Base-by-base conservation (phyloP, 2,113 vertebrate genomes). In the Mohoua ochrocephala region DNA sequence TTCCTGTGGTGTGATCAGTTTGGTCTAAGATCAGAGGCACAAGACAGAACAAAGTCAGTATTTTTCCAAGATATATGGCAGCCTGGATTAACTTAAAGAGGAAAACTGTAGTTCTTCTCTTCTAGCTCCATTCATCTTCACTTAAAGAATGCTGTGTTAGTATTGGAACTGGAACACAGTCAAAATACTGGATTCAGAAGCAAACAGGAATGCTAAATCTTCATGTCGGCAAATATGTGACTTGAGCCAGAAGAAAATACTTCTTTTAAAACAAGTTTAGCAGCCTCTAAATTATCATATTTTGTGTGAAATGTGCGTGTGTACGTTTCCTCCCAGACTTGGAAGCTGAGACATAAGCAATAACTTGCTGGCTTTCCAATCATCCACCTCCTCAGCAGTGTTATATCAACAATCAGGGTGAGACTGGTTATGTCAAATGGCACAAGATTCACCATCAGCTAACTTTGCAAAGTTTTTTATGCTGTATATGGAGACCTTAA, bases 181-280 rank as follows among this genome's bases (percentile, higher is more conserved):
- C 21, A 70, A 84, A 89, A 59, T 47, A 52, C 10, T 37, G 53
- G 47, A 56, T 81, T 60, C 64, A 75, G 71, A 81, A 84, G 68
- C 53, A 93, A 91, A 39, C 3, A 93, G 45, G 26, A 88, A 61
- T 2, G 7, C n/a, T 65, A 35, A 33, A 57, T 74, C 53, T 60
- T 37, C 61, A 11, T 56, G 28, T 65, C 27, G n/a, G 42, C 50
- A 65, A 69, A 65, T 61, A 78, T 4, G 2, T 61, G 42, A 76
- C 15, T 60, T 63, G 11, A 83, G 26, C 14, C 35, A 88, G 63
- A 59, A 26, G 35, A 87, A 90, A 61, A 27, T 26, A 45, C 37
- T 86, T 84, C 5, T 56, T 95, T 89, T 59, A 54, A 65, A 89
- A 37, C 14, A 64, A 85, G n/a, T 56, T 88, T 78, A 67, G 50